Evolutionary conservation across 2,888 invertebrate genomes (phyloP), one percentile per base, ranked within the genome.

Genomic region (Cheilosia vulpina): DNA sequence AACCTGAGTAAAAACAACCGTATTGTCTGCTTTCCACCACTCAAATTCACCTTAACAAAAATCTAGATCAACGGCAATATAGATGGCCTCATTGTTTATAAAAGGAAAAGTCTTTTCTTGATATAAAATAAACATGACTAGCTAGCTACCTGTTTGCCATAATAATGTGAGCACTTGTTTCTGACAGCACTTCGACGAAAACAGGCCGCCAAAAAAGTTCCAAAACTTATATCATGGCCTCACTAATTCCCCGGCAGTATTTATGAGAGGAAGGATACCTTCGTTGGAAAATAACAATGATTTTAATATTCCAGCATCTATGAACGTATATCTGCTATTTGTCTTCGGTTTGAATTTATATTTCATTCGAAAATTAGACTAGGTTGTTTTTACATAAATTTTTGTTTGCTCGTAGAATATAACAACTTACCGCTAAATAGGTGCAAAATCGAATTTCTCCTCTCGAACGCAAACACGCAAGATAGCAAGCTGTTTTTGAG

Each of bases 401-500:
- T 17, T 31, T 47, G 24, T 43, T 38, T 47, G 15, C 62, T 52
- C n/a, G 11, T 62, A 55, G 53, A 53, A 63, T 19, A 31, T 47
- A 63, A 5, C 4, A 53, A 68, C 55, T 68, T 68, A 27, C 24
- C 19, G 65, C 31, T 58, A 73, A 72, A 58, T 2, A 45, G 68
- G n/a, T 71, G 62, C 69, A 71, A 63, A 80, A 27, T 34, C 6
- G 45, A n/a, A 9, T 38, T 66, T 75, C 21, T 31, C 19, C 31
- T 2, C 11, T 4, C 21, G 15, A 38, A 63, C 31, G 24, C 24
- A 38, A 60, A 53, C 34, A 47, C 57, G 31, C 75, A 62, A 69
- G 41, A 38, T 76, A 72, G 38, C 75, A 68, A 69, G 57, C 60
- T 81, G 52, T 63, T 65, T 66, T 75, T 63, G 60, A 68, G 53